phyloP scores from a whole-genome alignment of 2,113 vertebrate genomes.

The Takifugu flavidus region DNA sequence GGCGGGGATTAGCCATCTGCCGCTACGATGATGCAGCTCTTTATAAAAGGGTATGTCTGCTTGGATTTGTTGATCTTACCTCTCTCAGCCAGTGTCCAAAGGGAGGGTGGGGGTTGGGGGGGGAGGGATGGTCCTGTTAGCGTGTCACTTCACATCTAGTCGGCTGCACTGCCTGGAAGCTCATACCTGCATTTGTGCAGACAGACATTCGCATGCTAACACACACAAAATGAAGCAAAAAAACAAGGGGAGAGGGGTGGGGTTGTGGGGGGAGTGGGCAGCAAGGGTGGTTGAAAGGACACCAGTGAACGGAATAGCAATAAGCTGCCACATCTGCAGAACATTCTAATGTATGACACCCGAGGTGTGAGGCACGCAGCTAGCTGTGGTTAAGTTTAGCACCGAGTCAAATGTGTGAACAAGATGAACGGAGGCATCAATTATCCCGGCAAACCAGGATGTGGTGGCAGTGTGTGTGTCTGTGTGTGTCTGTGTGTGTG shows the following conservation, averaged over 20 bases:
- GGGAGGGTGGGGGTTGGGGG: background rate
- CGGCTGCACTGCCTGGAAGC: constrained; percentile 25
- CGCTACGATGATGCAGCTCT: constrained; percentile 25
- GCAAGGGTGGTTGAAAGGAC: constrained; percentile 31
- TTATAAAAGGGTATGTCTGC: background rate
- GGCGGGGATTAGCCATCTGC: constrained; percentile 36
- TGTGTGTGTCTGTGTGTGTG: background rate
- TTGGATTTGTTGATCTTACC: constrained; percentile 11
- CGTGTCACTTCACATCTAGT: constrained; percentile 56
- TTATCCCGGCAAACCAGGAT: background rate
- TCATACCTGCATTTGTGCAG: constrained; percentile 42
- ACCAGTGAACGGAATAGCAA: constrained; percentile 10
- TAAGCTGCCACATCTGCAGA: constrained; percentile 10
- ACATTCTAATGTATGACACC: constrained; percentile 8
- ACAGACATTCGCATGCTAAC: constrained; percentile 12
- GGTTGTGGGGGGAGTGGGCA: background rate
- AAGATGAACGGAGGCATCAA: background rate
- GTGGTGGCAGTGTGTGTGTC: background rate
- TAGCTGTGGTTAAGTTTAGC: constrained; percentile 2
- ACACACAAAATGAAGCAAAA: background rate
- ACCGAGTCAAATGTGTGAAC: background rate
- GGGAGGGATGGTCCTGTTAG: constrained; percentile 22
- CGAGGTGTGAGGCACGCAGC: background rate
- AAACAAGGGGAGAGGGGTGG: no score
- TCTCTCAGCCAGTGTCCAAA: constrained; percentile 47